phyloP scores from a whole-genome alignment of 2,797 vertebrate species.

The Brotula barbata region DNA sequence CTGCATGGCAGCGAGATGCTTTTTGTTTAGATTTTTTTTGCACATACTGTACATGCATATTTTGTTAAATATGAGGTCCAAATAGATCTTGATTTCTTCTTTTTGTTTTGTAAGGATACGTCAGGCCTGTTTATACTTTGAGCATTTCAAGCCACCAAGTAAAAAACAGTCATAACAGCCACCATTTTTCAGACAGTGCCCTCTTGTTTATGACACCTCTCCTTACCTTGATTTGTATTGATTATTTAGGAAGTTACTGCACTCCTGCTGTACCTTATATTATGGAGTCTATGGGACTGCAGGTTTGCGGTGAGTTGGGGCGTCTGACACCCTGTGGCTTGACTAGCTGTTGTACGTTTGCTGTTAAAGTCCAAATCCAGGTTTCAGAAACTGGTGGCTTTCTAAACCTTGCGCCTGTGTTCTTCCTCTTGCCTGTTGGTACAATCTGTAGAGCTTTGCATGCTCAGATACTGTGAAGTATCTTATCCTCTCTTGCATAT shows the following conservation, averaged over 20 bases:
- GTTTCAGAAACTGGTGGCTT: constrained; percentile 81
- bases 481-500: constrained; percentile 71
- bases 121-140: constrained; percentile 18
- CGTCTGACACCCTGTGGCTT: constrained; percentile 76
- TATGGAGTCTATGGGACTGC: constrained; percentile 86
- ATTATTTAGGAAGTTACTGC: constrained; percentile 87
- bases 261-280: constrained; percentile 87
- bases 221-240: constrained; percentile 85
- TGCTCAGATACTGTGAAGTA: constrained; percentile 76
- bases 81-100: constrained; percentile 8
- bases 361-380: constrained; percentile 78
- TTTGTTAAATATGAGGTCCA: neutral
- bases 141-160: constrained; percentile 42
- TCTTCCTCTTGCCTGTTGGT: constrained; percentile 79
- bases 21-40: constrained; percentile 23
- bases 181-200: constrained; percentile 62
- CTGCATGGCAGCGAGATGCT: constrained; percentile 12
- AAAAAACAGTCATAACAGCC: constrained; percentile 55
- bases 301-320: constrained; percentile 87
- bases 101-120: constrained; percentile 9
- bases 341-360: constrained; percentile 75
- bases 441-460: constrained; percentile 83
- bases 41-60: neutral
- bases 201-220: constrained; percentile 65
- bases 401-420: constrained; percentile 78